phyloP scores from a whole-genome alignment of 2,888 invertebrate species.

The Oscheius sp. region DNA sequence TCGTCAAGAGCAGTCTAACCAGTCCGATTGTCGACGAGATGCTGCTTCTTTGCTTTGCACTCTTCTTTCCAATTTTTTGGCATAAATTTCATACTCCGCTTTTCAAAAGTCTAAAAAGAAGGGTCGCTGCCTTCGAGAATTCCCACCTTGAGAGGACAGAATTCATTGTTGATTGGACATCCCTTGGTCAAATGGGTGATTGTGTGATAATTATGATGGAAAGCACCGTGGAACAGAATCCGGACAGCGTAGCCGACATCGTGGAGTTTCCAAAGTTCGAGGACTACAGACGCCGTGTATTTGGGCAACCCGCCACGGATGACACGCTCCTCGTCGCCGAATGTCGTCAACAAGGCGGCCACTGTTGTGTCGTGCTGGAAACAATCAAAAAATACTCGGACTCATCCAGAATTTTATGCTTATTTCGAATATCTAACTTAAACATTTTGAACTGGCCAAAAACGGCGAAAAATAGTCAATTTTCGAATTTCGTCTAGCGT shows the following conservation, averaged over 20 bases:
- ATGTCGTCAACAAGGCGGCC: conserved; percentile 66
- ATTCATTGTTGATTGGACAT: conserved; percentile 58
- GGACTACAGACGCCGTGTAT: conserved; percentile 67
- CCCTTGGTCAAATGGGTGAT: conserved; percentile 65
- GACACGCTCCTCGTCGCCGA: conserved; percentile 69
- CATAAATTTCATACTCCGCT: conserved; percentile 46
- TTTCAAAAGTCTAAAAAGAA: conserved; percentile 46
- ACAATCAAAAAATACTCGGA: neutral
- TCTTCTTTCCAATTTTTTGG: conserved; percentile 43
- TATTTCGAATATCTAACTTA: too few species aligned
- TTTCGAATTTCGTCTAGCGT: too few species aligned
- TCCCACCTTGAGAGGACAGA: conserved; percentile 60
- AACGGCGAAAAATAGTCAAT: neutral
- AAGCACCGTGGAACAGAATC: conserved; percentile 66
- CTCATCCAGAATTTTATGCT: too few species aligned
- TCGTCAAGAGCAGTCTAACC: neutral
- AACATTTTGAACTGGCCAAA: too few species aligned
- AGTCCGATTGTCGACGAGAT: conserved; percentile 19
- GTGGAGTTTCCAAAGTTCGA: conserved; percentile 65
- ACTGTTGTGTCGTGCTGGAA: conserved; percentile 70
- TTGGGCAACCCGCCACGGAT: conserved; percentile 67
- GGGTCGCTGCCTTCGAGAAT: too few species aligned
- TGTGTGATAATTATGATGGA: conserved; percentile 64
- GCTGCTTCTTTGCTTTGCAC: conserved; percentile 24
- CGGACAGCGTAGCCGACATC: conserved; percentile 54